Conservation (phyloP, 2,888 invertebrate species). For the Scrobipalpa costella region DNA sequence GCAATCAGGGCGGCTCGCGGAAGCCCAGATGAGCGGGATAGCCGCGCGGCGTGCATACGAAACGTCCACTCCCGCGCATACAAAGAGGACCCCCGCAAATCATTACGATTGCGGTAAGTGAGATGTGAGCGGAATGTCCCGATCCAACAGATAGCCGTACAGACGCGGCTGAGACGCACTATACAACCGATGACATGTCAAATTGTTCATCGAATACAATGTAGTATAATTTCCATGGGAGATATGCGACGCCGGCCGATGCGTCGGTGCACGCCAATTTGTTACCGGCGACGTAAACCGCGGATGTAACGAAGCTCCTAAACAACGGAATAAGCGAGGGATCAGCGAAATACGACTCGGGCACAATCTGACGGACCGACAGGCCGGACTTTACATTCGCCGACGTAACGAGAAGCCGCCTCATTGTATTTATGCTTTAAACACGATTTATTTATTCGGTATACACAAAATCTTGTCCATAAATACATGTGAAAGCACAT, state of each 20-base stretch:
- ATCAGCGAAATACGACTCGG: conserved; percentile 51
- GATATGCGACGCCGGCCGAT: conserved; percentile 57
- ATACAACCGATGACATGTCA: conserved; percentile 45
- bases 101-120: conserved; percentile 76
- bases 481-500: conserved; percentile 81
- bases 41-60: conserved; percentile 64
- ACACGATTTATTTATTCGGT: conserved; percentile 80
- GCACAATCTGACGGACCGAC: conserved; percentile 73
- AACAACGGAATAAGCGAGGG: conserved; percentile 67
- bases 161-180: conserved; percentile 18
- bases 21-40: conserved; percentile 67
- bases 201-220: conserved; percentile 54
- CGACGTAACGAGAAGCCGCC: conserved; percentile 79
- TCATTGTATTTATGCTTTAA: conserved; percentile 80
- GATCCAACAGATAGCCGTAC: conserved; percentile 22
- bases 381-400: conserved; percentile 77
- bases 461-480: conserved; percentile 81
- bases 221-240: conserved; percentile 57
- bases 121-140: conserved; percentile 70
- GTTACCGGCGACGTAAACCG: conserved; percentile 74
- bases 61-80: conserved; percentile 63
- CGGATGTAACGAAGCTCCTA: conserved; percentile 75
- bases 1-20: conserved; percentile 70
- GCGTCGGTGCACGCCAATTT: conserved; percentile 70
- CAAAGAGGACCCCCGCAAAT: conserved; percentile 75